Conservation (phyloP, 2,888 invertebrate species). For the Caenorhabditis wallacei region DNA sequence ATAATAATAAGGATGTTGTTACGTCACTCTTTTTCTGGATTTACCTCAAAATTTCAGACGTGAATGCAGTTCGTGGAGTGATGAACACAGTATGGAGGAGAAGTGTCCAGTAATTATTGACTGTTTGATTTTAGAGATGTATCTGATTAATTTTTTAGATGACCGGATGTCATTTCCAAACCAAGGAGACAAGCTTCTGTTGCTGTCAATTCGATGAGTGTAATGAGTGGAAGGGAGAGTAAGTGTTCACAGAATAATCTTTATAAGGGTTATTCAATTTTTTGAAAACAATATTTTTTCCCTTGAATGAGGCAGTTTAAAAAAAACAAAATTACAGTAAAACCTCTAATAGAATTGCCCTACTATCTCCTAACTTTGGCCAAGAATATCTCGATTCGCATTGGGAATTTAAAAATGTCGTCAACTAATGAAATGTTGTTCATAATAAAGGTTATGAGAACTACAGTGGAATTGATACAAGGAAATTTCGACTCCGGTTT, state of each 20-base stretch:
- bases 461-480: too few species aligned
- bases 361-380: too few species aligned
- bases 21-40: background rate
- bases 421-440: too few species aligned
- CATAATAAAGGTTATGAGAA: too few species aligned
- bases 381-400: too few species aligned
- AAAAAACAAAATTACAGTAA: too few species aligned
- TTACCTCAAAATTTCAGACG: constrained; percentile 40
- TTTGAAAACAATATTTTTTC: too few species aligned
- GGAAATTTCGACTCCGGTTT: too few species aligned
- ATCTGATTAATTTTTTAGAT: constrained; percentile 52
- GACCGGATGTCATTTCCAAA: constrained; percentile 71
- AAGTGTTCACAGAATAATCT: constrained; percentile 9
- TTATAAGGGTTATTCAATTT: too few species aligned
- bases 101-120: constrained; percentile 64
- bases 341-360: too few species aligned
- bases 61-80: constrained; percentile 70
- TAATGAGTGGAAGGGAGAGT: constrained; percentile 74
- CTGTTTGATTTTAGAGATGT: background rate
- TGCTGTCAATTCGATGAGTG: constrained; percentile 74
- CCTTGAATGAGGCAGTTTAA: too few species aligned
- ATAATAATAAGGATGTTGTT: constrained; percentile 16
- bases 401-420: too few species aligned
- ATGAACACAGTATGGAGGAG: constrained; percentile 74
- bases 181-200: constrained; percentile 65